Base-by-base conservation (phyloP, 1,140 invertebrate species). In the Caenorhabditis inopinata region DNA sequence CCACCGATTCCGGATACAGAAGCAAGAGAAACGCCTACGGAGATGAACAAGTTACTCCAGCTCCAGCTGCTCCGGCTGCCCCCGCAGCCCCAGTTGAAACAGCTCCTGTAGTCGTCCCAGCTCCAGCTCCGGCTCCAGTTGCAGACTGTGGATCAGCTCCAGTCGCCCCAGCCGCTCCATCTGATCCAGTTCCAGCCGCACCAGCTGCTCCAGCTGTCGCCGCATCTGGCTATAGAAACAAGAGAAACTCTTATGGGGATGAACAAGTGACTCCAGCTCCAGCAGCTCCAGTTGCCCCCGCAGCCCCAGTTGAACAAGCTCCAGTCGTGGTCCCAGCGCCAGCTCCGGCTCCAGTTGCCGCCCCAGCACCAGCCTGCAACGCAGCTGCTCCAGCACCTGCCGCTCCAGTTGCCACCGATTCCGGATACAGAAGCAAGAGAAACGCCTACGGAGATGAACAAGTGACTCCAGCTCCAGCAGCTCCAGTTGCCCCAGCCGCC, bases 381-480 rank as follows among this genome's bases (percentile, higher is more conserved):
- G 45, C 74, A 27, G n/a, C 74, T 12, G 74, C 45, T n/a, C n/a
- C 74, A 12, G 38, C 74, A 0, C 38, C 74, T 18, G 74, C 73
- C 14, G 38, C 74, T 21, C 74, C 74, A 29, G 42, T n/a, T 9
- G 25, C 74, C 42, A 16, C 32, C 7, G 58, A 23, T 14, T 75
- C 74, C 25, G 74, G 74, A 23, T 75, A 75, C 42, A 18, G 74
- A 21, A 45, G 16, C 74, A 75, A 75, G 74, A 75, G 75, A 53
- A 76, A 76, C 45, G 48, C 46, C 23, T 76, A 76, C 29, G 75
- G 75, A 76, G 75, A 76, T 32, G 75, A 76, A n/a, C 75, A 76
- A 53, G 75, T 76, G 21, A 76, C 75, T 12, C 75, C 75, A 47
- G 75, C 75, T 12, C 75, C 46, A 42, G 75, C 49, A 11, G 75